Evolutionary conservation across 2,888 invertebrate genomes (phyloP).

Genomic region (Drosophila cognata): DNA sequence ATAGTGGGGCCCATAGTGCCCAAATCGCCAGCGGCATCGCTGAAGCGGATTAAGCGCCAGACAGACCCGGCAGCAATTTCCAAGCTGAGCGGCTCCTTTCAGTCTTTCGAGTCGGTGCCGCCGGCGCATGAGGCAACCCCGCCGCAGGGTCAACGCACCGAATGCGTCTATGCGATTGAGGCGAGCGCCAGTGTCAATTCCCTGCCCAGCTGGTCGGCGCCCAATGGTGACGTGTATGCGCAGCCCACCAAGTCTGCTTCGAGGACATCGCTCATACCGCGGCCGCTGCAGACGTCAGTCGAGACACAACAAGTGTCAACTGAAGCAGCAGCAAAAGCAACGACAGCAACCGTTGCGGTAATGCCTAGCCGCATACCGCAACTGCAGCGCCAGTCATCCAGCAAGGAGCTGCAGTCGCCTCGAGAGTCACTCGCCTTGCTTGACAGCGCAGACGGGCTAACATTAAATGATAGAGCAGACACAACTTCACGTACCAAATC

Average conservation of each 20-base stretch:
- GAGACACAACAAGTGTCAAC: conserved; percentile 57
- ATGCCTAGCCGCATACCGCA: conserved; percentile 77
- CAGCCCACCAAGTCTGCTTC: conserved; percentile 75
- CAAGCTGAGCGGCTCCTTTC: conserved; percentile 69
- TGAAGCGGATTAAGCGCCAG: conserved; percentile 53
- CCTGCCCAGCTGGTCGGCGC: conserved; percentile 62
- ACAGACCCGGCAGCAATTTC: conserved; percentile 19
- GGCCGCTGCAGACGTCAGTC: conserved; percentile 43
- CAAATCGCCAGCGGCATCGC: conserved; percentile 72
- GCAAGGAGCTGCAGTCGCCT: conserved; percentile 49
- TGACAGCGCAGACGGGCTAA: conserved; percentile 21
- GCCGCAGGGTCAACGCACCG: conserved; percentile 81
- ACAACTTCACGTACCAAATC: conserved; percentile 58
- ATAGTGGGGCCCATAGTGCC: conserved; percentile 87
- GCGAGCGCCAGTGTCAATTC: conserved; percentile 57
- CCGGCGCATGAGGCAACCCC: conserved; percentile 69
- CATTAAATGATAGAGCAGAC: conserved; percentile 27
- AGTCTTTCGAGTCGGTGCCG: conserved; percentile 73
- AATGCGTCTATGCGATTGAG: conserved; percentile 79
- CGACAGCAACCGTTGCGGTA: conserved; percentile 6
- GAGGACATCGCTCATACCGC: conserved; percentile 71
- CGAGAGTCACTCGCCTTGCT: conserved; percentile 4
- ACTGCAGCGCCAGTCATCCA: conserved; percentile 64
- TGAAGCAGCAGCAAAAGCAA: conserved; percentile 29
- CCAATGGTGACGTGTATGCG: conserved; percentile 77